Base-by-base conservation (phyloP, 2,888 invertebrate species). In the Scaptomyza caliginosa region DNA sequence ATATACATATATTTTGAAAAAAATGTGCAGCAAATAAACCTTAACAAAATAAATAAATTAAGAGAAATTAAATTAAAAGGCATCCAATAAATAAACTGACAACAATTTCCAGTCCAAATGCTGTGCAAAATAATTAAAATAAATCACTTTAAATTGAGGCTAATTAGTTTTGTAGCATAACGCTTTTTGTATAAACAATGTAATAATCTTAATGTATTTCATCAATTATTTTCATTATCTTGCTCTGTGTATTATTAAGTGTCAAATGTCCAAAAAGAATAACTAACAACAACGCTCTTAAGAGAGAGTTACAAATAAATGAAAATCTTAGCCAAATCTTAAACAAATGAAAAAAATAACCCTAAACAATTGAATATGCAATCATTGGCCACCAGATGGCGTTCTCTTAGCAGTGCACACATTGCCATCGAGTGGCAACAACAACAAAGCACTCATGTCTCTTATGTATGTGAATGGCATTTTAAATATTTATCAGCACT, bases 401-500 rank as follows among this genome's bases (percentile, higher is more conserved):
- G 59, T 19, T 6, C 16, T 16, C n/a, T 13, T 34, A 30, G 10
- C 19, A 10, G 4, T 38, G 21, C 39, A 17, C 13, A 26, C 10
- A 21, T 32, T 16, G 16, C 3, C 2, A 32, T 0, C 16, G 34
- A 16, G 34, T 34, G 34, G 8, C 34, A 34, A 16, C 16, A 32
- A 23, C 16, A 65, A 48, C 28, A 52, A 39, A 43, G 24, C 38
- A 0, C 16, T 7, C 34, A 11, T n/a, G n/a, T n/a, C n/a, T 10
- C 26, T 36, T 32, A 46, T 49, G 23, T 7, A 11, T 60, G 19
- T 60, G 58, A 43, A 32, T 63, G 67, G 66, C 57, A 60, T 68
- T 86, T 86, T 74, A 81, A 86, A 86, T 81, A 86, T 81, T 81
- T 74, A 86, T 36, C 55, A 83, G 59, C 46, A 38, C 43, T 39